phyloP scores from a whole-genome alignment of 2,888 invertebrate species.

The Cheilosia grossa region DNA sequence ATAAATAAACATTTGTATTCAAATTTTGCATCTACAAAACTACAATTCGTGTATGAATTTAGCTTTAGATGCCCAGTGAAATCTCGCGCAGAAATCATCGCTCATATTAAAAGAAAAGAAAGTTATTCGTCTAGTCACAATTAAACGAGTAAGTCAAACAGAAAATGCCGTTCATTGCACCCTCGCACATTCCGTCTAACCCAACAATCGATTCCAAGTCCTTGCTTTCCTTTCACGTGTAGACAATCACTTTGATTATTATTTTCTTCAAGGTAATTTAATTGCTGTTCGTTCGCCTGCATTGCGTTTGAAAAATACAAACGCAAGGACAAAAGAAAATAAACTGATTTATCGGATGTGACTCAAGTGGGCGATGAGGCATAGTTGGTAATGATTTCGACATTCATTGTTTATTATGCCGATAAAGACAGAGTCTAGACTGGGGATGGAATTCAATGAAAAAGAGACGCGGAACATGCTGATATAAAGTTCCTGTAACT shows the following conservation, averaged over 20 bases:
- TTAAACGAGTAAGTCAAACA: no score
- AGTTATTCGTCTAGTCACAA: no score
- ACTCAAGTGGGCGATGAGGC: background rate
- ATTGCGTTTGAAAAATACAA: background rate
- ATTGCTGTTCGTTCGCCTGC: background rate
- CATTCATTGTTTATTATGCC: conserved; percentile 13
- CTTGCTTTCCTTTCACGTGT: background rate
- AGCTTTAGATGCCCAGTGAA: no score
- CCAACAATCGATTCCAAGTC: no score
- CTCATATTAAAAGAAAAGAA: no score
- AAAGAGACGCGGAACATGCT: background rate
- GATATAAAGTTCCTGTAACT: background rate
- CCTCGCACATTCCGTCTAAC: no score
- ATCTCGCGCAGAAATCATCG: no score
- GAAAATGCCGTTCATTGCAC: no score
- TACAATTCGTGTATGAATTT: no score
- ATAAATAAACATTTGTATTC: no score
- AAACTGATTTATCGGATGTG: conserved; percentile 6
- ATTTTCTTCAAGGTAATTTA: background rate
- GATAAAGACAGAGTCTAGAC: conserved; percentile 18
- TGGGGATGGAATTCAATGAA: background rate
- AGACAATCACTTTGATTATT: background rate
- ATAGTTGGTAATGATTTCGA: background rate
- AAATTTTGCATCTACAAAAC: no score
- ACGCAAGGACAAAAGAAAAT: background rate